Percentiles rank a stretch among this genome's conserved stretches.
Evolutionary conservation across 2,113 vertebrate genomes (phyloP).

Genomic region (Naja naja): DNA sequence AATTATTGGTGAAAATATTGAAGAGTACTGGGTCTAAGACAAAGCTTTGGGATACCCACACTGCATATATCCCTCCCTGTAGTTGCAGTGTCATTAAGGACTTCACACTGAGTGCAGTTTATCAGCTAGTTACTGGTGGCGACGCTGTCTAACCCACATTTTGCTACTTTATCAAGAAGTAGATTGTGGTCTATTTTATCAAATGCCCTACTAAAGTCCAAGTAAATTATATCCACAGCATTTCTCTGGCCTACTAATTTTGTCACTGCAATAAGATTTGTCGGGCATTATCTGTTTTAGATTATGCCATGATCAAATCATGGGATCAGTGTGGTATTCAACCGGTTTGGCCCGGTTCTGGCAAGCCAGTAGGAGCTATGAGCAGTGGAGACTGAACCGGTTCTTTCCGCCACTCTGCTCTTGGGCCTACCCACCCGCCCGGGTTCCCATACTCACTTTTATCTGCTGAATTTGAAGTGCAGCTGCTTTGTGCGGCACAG

Average conservation of each 20-base stretch:
- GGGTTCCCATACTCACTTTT: too few relatives aligned
- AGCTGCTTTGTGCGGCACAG: too few relatives aligned
- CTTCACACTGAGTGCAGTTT: neutral
- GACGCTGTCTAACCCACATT: neutral
- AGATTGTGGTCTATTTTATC: neutral
- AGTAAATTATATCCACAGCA: neutral
- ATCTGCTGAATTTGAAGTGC: too few relatives aligned
- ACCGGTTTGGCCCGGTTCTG: too few relatives aligned
- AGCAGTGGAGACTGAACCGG: too few relatives aligned
- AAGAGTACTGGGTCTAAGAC: neutral
- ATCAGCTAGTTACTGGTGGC: neutral
- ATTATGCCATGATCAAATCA: neutral
- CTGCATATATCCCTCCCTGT: too few relatives aligned
- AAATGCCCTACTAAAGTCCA: neutral
- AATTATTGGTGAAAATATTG: neutral
- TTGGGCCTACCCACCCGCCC: too few relatives aligned
- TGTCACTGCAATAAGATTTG: neutral
- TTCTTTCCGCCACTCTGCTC: too few relatives aligned
- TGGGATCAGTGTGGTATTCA: too few relatives aligned
- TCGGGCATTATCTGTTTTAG: neutral
- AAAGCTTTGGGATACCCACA: neutral
- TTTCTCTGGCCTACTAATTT: neutral
- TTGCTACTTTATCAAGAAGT: neutral
- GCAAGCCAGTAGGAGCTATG: too few relatives aligned
- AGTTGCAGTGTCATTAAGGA: neutral